Base-by-base conservation (phyloP, 2,888 invertebrate species). In the Panopea generosa region DNA sequence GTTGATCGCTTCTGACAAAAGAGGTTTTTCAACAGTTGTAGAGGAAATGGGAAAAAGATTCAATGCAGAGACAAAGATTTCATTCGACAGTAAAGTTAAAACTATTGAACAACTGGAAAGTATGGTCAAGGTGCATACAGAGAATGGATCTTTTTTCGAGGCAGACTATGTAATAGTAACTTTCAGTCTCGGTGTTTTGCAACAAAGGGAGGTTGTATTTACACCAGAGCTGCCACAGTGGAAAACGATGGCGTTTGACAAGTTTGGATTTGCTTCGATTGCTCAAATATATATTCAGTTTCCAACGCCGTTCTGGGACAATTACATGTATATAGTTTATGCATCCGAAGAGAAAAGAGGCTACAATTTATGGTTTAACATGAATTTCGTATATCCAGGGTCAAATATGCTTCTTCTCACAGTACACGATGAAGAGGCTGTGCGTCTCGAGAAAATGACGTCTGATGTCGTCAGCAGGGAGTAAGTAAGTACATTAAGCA, bases 181-280 rank as follows among this genome's bases (percentile, higher is more conserved):
- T 2, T 75, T 77, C 47, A 81, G 83, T 40, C 50, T 83, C 7
- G 83, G 83, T 11, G 83, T 83, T 11, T 57, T 78, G n/a, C 75
- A 83, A 40, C 55, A 75, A 11, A 52, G 74, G 6, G 26, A 49
- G 9, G 69, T 80, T 3, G 50, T 24, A 2, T 83, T 83, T 43
- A 33, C 20, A 14, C 83, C 83, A 16, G 38, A 59, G 18, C 56
- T 81, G 6, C 77, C 83, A 11, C 52, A 40, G 0, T 69, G 70
- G 59, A 83, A 83, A 52, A 27, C 27, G 43, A 22, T 72, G 18
- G 70, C 61, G 7, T 66, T 83, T 9, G 66, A 72, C 40, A 57
- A 69, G 60, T 67, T 71, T 40, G 60, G 61, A 7, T 49, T 76
- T n/a, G 59, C 45, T 38, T 6, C 43, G 2, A 57, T 68, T 29